Evolutionary conservation across 1,140 invertebrate genomes (phyloP).

Genomic region (Brachionus rotundiformis): DNA sequence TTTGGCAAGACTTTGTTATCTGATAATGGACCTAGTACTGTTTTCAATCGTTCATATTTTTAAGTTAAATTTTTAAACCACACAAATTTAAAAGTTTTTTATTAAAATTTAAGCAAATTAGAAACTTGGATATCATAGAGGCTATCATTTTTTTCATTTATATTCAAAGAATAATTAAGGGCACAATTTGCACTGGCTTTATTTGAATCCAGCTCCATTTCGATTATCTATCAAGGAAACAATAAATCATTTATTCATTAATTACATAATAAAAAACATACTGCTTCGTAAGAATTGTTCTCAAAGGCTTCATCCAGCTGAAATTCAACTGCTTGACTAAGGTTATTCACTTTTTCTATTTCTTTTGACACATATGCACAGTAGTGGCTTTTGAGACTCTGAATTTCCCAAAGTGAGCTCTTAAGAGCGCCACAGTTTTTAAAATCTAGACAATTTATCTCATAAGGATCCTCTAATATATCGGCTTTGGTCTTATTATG

Average conservation of each 20-base stretch:
- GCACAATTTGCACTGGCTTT: conserved; percentile 39
- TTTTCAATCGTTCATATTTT: too few species aligned
- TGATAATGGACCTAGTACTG: too few species aligned
- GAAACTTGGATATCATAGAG: conserved; percentile 19
- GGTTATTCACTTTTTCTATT: conserved; percentile 2
- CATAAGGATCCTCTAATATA: conserved; percentile 73
- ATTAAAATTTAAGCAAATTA: background rate
- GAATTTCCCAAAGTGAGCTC: conserved; percentile 83
- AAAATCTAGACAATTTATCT: conserved; percentile 77
- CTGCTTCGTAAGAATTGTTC: conserved; percentile 46
- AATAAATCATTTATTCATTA: too few species aligned
- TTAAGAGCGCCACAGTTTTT: conserved; percentile 75
- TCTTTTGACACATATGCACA: conserved; percentile 44
- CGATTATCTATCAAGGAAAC: background rate
- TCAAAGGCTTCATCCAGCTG: conserved; percentile 49
- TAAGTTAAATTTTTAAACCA: background rate
- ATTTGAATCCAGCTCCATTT: conserved; percentile 33
- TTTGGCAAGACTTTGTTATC: too few species aligned
- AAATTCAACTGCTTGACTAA: conserved; percentile 5
- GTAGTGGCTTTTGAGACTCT: conserved; percentile 38
- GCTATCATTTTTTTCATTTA: background rate
- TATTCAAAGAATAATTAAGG: background rate
- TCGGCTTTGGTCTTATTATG: conserved; percentile 64
- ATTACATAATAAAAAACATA: background rate
- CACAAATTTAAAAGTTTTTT: background rate